A percentile compares a stretch with the other conserved stretches of the same genome.
These are phyloP conservation scores for Pholis gunnellus DNA, from an alignment of 2,113 vertebrate species.

Conservation along the genomic window DNA sequence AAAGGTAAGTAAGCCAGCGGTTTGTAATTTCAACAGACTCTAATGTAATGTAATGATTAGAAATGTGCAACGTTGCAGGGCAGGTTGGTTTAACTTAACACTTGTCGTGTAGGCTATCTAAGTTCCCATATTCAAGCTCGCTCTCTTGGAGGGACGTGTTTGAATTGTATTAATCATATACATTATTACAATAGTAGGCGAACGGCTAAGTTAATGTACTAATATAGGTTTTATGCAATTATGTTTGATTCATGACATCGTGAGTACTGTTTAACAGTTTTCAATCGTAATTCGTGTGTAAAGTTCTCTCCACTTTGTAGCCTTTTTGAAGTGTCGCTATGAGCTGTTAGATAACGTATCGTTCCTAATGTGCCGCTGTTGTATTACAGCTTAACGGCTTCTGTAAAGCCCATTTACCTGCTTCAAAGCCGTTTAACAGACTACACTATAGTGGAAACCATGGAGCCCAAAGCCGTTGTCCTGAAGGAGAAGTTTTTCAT, in stretches of 20 bases:
- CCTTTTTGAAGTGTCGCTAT: background rate
- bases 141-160: too few relatives aligned
- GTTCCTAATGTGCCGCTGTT: background rate
- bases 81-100: background rate
- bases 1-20: background rate
- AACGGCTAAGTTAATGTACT: background rate
- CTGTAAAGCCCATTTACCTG: background rate
- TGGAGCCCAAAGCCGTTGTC: constrained; percentile 63
- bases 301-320: background rate
- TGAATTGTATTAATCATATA: background rate
- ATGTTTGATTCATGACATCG: background rate
- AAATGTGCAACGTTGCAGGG: background rate
- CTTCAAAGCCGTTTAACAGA: background rate
- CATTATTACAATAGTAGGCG: background rate
- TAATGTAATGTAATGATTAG: background rate
- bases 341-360: background rate
- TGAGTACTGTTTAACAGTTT: background rate
- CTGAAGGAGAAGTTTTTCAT: constrained; percentile 79
- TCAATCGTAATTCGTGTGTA: background rate
- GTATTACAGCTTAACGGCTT: constrained; percentile 8
- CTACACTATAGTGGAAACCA: background rate
- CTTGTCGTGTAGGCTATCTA: background rate
- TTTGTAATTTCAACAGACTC: background rate
- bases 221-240: too few relatives aligned
- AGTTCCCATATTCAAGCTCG: background rate